A percentile compares a stretch with the other conserved stretches of the same genome.
phyloP scores from a whole-genome alignment of 2,888 invertebrate genomes.

The Erpobdella octoculata region DNA sequence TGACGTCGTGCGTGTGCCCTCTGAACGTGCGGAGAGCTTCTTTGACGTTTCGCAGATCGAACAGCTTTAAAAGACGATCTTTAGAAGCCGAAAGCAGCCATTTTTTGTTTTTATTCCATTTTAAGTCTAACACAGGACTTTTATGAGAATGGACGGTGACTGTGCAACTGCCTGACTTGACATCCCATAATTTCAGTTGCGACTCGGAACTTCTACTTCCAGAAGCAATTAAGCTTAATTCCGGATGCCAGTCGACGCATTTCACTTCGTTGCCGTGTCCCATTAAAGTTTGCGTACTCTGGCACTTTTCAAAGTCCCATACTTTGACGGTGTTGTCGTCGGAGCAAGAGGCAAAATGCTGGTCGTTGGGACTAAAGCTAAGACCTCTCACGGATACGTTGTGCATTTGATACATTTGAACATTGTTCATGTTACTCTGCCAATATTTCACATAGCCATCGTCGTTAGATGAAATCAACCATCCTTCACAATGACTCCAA shows the following conservation, averaged over 20 bases:
- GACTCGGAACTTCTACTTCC: not conserved
- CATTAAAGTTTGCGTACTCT: not conserved
- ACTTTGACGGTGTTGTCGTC: not conserved
- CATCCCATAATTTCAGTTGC: not conserved
- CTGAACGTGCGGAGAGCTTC: not conserved
- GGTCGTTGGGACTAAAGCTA: not conserved
- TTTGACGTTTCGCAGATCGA: not conserved
- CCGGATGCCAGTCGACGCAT: not conserved
- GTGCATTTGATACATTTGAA: conserved; percentile 1
- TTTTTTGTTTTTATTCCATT: not conserved
- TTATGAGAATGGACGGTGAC: not conserved
- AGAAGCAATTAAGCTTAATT: not conserved
- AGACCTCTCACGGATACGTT: not conserved
- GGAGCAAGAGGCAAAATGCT: not conserved
- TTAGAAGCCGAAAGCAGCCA: not conserved
- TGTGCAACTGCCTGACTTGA: not conserved
- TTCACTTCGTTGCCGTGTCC: not conserved
- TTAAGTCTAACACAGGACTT: not conserved
- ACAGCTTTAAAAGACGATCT: not conserved
- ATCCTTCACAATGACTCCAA: not conserved
- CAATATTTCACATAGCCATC: not conserved
- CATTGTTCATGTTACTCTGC: conserved; percentile 5
- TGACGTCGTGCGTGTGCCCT: not conserved
- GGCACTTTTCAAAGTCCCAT: not conserved
- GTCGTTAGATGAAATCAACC: not conserved